Conservation (phyloP, 1,140 invertebrate species). For the Phymorhynchus buccinoides region DNA sequence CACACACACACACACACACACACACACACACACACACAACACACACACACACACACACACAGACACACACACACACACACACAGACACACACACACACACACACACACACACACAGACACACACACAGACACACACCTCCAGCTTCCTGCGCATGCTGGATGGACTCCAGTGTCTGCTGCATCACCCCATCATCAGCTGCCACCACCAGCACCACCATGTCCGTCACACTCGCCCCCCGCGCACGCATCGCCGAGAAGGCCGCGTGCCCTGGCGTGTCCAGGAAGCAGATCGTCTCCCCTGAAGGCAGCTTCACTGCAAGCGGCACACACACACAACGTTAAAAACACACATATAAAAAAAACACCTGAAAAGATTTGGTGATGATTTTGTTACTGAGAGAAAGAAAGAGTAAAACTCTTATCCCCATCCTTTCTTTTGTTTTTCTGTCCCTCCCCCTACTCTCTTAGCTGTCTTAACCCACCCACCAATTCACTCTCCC, state of each 20-base stretch:
- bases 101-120: too few species aligned
- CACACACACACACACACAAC: too few species aligned
- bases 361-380: background rate
- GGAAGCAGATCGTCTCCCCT: conserved; percentile 89
- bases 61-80: too few species aligned
- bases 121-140: conserved; percentile 51
- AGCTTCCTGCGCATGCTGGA: conserved; percentile 74
- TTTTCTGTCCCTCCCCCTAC: too few species aligned
- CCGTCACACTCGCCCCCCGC: conserved; percentile 92
- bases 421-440: too few species aligned
- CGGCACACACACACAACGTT: background rate
- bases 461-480: too few species aligned
- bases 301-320: conserved; percentile 58
- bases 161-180: conserved; percentile 89
- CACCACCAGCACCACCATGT: conserved; percentile 96
- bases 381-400: too few species aligned
- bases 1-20: too few species aligned
- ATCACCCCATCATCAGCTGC: conserved; percentile 99
- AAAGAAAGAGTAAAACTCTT: too few species aligned
- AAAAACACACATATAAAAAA: background rate
- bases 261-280: conserved; percentile 99
- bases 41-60: too few species aligned
- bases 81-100: too few species aligned
- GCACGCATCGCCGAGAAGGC: conserved; percentile 94
- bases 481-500: too few species aligned